Conservation (phyloP, 2,888 invertebrate species). For the Lordiphosa fenestrarum region DNA sequence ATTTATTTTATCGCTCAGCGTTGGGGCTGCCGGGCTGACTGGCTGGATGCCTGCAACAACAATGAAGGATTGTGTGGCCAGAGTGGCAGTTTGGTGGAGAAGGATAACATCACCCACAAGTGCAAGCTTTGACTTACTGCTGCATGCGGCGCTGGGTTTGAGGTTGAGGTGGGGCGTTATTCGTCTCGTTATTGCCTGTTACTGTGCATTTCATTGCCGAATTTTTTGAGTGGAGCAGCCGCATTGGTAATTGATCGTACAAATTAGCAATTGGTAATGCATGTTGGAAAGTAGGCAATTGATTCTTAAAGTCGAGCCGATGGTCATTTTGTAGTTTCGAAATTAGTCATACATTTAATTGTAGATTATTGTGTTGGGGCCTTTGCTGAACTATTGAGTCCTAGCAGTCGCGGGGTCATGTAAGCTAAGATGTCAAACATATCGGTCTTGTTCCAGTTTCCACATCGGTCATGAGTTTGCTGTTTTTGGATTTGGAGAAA, state of each 20-base stretch:
- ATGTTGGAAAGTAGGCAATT: not conserved
- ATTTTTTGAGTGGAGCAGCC: constrained; percentile 26
- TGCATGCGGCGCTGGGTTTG: not conserved
- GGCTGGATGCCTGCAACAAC: constrained; percentile 60
- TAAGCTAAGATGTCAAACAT: too few species aligned
- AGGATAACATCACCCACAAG: constrained; percentile 15
- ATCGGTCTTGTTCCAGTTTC: too few species aligned
- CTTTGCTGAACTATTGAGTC: too few species aligned
- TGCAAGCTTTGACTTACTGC: constrained; percentile 14
- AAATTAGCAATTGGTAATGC: constrained; percentile 48
- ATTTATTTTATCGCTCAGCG: constrained; percentile 79
- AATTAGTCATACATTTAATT: too few species aligned
- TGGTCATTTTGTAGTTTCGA: too few species aligned
- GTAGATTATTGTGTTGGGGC: too few species aligned
- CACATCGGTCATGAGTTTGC: too few species aligned
- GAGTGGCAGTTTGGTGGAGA: constrained; percentile 4
- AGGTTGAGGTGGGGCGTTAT: constrained; percentile 10
- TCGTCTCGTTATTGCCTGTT: constrained; percentile 67
- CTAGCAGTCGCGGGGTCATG: too few species aligned
- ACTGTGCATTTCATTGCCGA: constrained; percentile 61
- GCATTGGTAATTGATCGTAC: constrained; percentile 61
- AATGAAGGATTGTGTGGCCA: constrained; percentile 56
- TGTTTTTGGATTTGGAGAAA: too few species aligned
- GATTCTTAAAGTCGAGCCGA: too few species aligned
- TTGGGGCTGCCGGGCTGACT: constrained; percentile 46